Evolutionary conservation across 2,113 vertebrate genomes (phyloP).

Genomic region (Rousettus leschenaultii): DNA sequence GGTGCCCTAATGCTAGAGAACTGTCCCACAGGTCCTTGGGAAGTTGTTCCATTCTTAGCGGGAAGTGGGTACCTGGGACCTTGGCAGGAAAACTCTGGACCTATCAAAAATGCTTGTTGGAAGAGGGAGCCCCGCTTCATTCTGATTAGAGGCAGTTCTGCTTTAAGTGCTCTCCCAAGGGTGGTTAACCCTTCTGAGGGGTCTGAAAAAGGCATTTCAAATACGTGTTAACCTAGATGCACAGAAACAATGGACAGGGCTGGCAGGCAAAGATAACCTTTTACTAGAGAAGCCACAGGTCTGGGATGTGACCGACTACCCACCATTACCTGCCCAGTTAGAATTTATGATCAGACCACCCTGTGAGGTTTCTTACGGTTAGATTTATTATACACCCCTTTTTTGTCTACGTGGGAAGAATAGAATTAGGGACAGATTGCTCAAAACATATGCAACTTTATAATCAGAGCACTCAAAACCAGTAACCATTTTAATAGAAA

Average conservation of each 20-base stretch:
- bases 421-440: neutral
- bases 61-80: neutral
- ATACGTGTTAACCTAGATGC: neutral
- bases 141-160: neutral
- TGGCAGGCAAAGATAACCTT: neutral
- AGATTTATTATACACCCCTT: neutral
- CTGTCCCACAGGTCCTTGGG: neutral
- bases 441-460: neutral
- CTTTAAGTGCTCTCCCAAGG: neutral
- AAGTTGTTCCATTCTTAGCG: neutral
- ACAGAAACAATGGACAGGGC: neutral
- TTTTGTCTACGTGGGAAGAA: neutral
- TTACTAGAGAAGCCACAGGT: neutral
- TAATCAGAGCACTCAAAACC: neutral
- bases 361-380: neutral
- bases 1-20: neutral
- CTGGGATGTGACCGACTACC: neutral
- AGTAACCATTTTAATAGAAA: neutral
- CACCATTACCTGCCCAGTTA: neutral
- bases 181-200: neutral
- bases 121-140: neutral
- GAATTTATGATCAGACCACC: neutral
- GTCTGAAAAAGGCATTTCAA: neutral
- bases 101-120: neutral
- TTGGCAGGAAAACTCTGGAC: neutral